phyloP scores from a whole-genome alignment of 2,113 vertebrate genomes.

The Brachirus orientalis region DNA sequence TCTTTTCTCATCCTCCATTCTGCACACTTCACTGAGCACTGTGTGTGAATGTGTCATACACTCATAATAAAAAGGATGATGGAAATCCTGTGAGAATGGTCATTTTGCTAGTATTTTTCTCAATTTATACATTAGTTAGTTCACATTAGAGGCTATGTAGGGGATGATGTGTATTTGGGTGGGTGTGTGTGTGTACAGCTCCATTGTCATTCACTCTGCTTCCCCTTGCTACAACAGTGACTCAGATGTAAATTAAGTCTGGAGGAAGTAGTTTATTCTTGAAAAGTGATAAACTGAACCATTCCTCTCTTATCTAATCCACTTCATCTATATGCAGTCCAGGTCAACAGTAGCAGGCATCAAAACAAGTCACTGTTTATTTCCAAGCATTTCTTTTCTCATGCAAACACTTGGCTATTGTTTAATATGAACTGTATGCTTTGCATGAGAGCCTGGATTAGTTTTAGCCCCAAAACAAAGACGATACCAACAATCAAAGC shows the following conservation, averaged over 20 bases:
- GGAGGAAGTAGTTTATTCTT: slow-evolving; percentile 10
- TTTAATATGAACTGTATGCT: too few species aligned
- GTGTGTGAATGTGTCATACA: slow-evolving; percentile 19
- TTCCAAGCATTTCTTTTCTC: too few species aligned
- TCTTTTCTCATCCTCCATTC: slow-evolving; percentile 56
- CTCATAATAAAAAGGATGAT: slow-evolving; percentile 34
- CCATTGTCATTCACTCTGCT: not conserved
- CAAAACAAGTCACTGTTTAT: too few species aligned
- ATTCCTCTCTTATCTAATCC: slow-evolving; percentile 9
- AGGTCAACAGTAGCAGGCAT: too few species aligned
- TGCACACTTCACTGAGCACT: slow-evolving; percentile 51
- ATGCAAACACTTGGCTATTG: too few species aligned
- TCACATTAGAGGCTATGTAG: not conserved
- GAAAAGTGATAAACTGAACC: not conserved
- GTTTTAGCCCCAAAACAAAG: slow-evolving; percentile 2
- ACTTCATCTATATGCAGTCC: too few species aligned
- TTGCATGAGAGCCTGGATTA: not conserved
- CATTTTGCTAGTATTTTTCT: slow-evolving; percentile 38
- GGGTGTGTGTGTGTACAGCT: not conserved
- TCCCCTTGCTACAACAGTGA: slow-evolving; percentile 17
- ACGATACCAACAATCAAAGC: not conserved
- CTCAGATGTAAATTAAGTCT: slow-evolving; percentile 10
- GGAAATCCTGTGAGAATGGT: slow-evolving; percentile 43
- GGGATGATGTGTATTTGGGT: slow-evolving; percentile 17
- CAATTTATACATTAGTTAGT: slow-evolving; percentile 36